These are phyloP conservation scores for Leptinotarsa haldemani DNA, from an alignment of 2,888 invertebrate species.

Conservation along the genomic window DNA sequence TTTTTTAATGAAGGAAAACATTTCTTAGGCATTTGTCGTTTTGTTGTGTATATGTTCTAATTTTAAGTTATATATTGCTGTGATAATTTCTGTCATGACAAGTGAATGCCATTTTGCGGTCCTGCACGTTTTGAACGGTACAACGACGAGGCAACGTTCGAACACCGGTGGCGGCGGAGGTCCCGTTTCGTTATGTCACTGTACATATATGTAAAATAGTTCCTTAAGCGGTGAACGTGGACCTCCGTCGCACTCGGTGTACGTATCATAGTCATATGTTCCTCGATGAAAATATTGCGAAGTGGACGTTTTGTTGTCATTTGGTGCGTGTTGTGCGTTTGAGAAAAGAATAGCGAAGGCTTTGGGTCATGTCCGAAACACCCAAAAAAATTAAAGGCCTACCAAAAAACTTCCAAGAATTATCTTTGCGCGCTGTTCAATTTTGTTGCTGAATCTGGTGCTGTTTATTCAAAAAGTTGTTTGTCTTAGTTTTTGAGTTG, in stretches of 20 bases:
- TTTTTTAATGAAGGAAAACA: constrained; percentile 32
- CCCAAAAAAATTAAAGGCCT: too few relatives aligned
- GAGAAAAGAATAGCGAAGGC: constrained; percentile 16
- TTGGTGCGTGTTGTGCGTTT: constrained; percentile 21
- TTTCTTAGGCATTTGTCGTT: constrained; percentile 45
- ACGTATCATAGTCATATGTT: constrained; percentile 30
- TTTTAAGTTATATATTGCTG: constrained; percentile 57
- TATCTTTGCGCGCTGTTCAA: too few relatives aligned
- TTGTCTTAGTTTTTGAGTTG: too few relatives aligned
- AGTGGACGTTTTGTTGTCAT: constrained; percentile 27
- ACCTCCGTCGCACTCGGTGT: constrained; percentile 22
- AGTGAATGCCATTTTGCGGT: constrained; percentile 53
- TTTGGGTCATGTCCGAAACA: neutral
- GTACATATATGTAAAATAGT: constrained; percentile 23
- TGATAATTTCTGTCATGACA: constrained; percentile 62
- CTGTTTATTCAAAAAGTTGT: too few relatives aligned
- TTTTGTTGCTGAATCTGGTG: too few relatives aligned
- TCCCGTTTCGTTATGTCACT: constrained; percentile 19
- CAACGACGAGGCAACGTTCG: constrained; percentile 4
- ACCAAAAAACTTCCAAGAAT: neutral
- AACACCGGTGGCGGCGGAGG: neutral
- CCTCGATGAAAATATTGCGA: constrained; percentile 28
- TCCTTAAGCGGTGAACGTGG: constrained; percentile 24
- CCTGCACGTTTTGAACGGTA: constrained; percentile 18
- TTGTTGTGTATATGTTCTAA: constrained; percentile 50